Evolutionary conservation across 2,888 invertebrate species (phyloP).

Genomic region (Cryptocephalus primarius): DNA sequence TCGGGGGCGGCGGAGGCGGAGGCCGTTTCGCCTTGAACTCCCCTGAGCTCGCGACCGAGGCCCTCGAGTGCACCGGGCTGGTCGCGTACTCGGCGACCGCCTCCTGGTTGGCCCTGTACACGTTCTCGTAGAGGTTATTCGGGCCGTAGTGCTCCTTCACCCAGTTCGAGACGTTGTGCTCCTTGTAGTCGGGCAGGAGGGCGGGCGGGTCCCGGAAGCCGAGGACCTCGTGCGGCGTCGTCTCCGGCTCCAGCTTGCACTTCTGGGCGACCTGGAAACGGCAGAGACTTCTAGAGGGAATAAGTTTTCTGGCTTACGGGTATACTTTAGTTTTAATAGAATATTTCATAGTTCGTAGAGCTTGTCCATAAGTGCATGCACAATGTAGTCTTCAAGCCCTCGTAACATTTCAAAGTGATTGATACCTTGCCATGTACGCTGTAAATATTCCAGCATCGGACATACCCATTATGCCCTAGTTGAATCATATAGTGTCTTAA

Average conservation of each 20-base stretch:
- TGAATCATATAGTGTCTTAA: too few relatives aligned
- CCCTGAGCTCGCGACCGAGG: neutral
- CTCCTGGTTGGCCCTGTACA: conserved; percentile 41
- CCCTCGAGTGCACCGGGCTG: conserved; percentile 27
- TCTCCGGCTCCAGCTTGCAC: conserved; percentile 77
- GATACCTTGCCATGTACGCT: too few relatives aligned
- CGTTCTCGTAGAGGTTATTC: conserved; percentile 68
- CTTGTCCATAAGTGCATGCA: too few relatives aligned
- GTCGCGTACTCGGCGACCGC: conserved; percentile 41
- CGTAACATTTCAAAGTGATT: too few relatives aligned
- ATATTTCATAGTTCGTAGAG: too few relatives aligned
- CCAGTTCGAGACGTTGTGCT: conserved; percentile 82
- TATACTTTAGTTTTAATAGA: too few relatives aligned
- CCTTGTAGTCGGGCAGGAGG: conserved; percentile 60
- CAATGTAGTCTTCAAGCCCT: too few relatives aligned
- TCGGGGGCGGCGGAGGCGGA: conserved; percentile 84
- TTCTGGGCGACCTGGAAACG: conserved; percentile 72
- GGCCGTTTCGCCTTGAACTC: conserved; percentile 48
- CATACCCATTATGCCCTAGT: too few relatives aligned
- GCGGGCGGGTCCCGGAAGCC: conserved; percentile 76
- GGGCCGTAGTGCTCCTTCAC: conserved; percentile 77
- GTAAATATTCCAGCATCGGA: too few relatives aligned
- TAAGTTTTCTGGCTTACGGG: too few relatives aligned
- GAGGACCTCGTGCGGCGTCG: conserved; percentile 82
- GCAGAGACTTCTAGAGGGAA: neutral